A percentile compares a stretch with the other conserved stretches of the same genome.
These are phyloP conservation scores for Pachypanchax playfairii DNA, from an alignment of 2,113 vertebrate genomes.

Conservation along the genomic window DNA sequence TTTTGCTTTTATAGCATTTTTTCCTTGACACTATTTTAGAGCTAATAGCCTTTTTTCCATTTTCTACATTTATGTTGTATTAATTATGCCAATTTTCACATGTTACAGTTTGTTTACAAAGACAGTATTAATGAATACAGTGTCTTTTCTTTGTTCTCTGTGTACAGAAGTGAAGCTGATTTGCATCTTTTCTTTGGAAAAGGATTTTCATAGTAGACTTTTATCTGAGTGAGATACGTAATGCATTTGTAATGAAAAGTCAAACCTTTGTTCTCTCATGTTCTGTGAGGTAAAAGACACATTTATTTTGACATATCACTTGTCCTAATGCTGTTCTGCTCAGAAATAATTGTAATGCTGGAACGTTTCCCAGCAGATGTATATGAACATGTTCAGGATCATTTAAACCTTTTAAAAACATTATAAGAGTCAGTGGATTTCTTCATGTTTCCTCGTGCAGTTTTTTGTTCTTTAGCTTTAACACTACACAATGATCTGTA, in stretches of 20 bases:
- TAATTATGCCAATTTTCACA: constrained; percentile 29
- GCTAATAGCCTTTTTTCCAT: constrained; percentile 40
- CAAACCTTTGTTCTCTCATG: constrained; percentile 15
- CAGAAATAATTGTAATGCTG: not conserved
- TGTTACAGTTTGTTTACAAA: constrained; percentile 48
- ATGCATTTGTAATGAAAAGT: constrained; percentile 20
- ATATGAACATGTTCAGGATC: not conserved
- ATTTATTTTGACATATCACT: constrained; percentile 19
- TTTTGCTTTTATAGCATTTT: constrained; percentile 53
- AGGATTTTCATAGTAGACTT: constrained; percentile 61
- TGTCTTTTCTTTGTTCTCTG: constrained; percentile 24
- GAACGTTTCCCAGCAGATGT: constrained; percentile 8
- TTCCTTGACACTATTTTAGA: constrained; percentile 51
- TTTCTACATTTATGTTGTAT: constrained; percentile 55
- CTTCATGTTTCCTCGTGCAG: constrained; percentile 7
- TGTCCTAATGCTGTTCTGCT: constrained; percentile 19
- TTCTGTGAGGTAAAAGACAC: constrained; percentile 16
- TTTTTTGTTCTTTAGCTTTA: constrained; percentile 11
- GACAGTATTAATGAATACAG: constrained; percentile 45
- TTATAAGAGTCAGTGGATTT: constrained; percentile 26
- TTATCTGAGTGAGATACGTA: constrained; percentile 53
- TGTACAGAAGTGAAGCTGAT: constrained; percentile 64
- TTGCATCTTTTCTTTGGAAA: constrained; percentile 71
- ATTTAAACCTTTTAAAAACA: constrained; percentile 4
- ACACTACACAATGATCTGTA: constrained; percentile 1